A percentile compares a stretch with the other conserved stretches of the same genome.
phyloP scores from a whole-genome alignment of 2,113 vertebrate species.

The Antechinus flavipes region DNA sequence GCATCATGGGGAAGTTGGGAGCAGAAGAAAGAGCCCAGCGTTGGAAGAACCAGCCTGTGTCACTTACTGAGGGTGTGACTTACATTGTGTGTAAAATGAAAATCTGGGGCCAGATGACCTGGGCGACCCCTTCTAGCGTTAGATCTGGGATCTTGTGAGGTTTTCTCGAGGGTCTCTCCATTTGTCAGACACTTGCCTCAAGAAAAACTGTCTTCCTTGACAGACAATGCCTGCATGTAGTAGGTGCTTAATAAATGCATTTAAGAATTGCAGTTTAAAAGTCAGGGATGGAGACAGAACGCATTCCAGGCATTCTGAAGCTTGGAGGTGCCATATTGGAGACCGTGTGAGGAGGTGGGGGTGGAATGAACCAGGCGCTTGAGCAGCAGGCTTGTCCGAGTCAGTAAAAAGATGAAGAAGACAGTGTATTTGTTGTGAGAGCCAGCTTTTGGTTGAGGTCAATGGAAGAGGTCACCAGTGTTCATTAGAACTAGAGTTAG shows the following conservation, averaged over 20 bases:
- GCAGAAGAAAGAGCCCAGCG: background rate
- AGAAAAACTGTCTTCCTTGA: background rate
- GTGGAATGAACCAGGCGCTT: background rate
- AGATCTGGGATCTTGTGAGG: background rate
- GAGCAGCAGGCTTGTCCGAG: background rate
- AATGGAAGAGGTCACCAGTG: background rate
- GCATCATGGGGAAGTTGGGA: background rate
- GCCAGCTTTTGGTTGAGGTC: background rate
- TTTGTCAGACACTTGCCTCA: background rate
- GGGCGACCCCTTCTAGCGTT: slow-evolving; percentile 10
- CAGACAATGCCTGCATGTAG: background rate
- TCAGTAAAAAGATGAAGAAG: background rate
- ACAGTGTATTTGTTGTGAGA: background rate
- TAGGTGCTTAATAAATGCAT: background rate
- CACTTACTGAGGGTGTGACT: background rate
- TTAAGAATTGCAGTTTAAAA: slow-evolving; percentile 5
- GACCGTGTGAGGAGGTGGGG: background rate
- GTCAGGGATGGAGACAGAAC: background rate
- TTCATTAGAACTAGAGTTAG: background rate
- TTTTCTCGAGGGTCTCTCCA: background rate
- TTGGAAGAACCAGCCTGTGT: background rate
- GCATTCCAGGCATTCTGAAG: background rate
- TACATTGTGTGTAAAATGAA: background rate
- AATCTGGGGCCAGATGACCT: background rate
- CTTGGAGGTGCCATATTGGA: background rate